Base-by-base conservation (phyloP, 64 coral and sea anemone species). In the Stylophora pistillata region DNA sequence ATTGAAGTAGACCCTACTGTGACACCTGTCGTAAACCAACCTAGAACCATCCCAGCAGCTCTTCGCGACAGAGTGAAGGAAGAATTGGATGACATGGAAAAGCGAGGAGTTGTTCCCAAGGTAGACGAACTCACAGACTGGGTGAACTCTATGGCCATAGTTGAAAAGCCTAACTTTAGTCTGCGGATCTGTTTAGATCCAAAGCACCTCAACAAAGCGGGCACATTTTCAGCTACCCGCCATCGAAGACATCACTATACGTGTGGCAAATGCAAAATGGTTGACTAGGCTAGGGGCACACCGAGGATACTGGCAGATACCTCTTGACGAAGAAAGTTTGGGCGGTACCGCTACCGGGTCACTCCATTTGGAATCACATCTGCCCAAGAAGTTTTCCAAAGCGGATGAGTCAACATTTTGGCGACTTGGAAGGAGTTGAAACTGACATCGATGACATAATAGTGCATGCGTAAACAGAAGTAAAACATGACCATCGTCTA, bases 1-100 rank as follows among this genome's bases (percentile, higher is more conserved):
- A 94, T 89, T 62, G 87, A 94, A 94, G 71, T 89, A 55, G 87
- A 89, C 71, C 86, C 79, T 16, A 89, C 74, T 71, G 92, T 89
- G 54, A 74, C 20, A 73, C 80, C 92, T 37, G 87, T 86, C 10
- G 30, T 89, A 66, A 86, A 86, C 33, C 87, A 81, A n/a, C 72
- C 81, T 21, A 86, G 82, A 86, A 89, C 79, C 7, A 72, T 86
- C 14, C 86, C 92, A 86, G 92, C 87, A 65, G 92, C 87, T 37
- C 92, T 94, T 71, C 58, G 87, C 18, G 72, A 89, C 54, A 93
- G 58, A 83, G 76, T 87, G 13, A 93, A 83, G 27, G 26, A 21
- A 66, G 71, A 80, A 33, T 61, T 88, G 15, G 91, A 88, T 53
- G 75, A 93, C 57, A 87, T 88, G 77, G 68, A 88, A 55, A 89